Evolutionary conservation across 2,113 vertebrate genomes (phyloP).

Genomic region (Dasyurus viverrinus): DNA sequence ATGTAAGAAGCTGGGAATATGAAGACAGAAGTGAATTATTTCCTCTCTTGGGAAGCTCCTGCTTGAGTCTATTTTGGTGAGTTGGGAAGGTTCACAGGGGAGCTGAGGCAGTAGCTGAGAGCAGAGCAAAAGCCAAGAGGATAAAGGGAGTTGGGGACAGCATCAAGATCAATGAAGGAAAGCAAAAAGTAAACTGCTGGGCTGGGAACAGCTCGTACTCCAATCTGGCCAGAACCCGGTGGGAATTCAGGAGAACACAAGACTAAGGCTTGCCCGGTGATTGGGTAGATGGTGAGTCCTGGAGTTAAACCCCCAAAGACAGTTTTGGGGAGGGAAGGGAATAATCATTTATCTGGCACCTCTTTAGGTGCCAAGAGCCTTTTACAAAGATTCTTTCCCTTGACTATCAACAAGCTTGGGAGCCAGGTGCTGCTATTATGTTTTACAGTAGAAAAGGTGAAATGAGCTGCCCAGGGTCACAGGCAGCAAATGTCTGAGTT

Average conservation of each 20-base stretch:
- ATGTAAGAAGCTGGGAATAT: background rate
- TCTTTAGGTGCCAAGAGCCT: no score
- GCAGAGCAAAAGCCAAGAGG: background rate
- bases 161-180: no score
- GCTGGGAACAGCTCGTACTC: no score
- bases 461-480: background rate
- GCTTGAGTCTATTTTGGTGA: background rate
- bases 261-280: background rate
- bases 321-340: no score
- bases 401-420: background rate
- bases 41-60: background rate
- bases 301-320: background rate
- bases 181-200: no score
- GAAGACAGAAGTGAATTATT: background rate
- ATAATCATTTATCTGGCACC: no score
- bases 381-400: no score
- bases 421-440: background rate
- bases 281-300: background rate
- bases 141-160: no score
- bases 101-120: background rate
- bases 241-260: background rate
- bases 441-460: background rate
- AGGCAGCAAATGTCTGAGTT: background rate
- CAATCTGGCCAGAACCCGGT: no score
- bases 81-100: background rate